Base-by-base conservation (phyloP, 2,888 invertebrate genomes). In the Parnassius orleans region DNA sequence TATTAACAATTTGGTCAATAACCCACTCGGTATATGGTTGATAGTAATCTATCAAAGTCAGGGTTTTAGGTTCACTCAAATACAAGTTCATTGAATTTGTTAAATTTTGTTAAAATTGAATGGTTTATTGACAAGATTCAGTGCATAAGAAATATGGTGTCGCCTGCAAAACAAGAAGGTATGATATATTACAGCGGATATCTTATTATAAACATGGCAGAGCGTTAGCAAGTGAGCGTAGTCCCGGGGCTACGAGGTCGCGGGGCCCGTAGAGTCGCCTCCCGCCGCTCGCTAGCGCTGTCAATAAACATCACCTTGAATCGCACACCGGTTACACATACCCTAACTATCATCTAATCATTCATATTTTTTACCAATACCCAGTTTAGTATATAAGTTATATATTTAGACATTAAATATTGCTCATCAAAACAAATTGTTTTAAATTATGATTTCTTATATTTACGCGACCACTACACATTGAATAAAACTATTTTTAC, bases 261-360 rank as follows among this genome's bases (percentile, higher is more conserved):
- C 63, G 59, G 48, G 55, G 46, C 47, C 63, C 58, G 59, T 12
- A n/a, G 55, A 53, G 56, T 33, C 60, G 59, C 63, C 56, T 52
- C 47, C 14, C 59, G 59, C 56, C 52, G 56, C 59, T 52, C 59
- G 54, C 55, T 60, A 55, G 41, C 61, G 64, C 72, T 74, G 73
- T 69, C 70, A 68, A 75, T 67, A 71, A 75, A 74, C 69, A 75
- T 65, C 68, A 70, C 67, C 72, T 67, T 71, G 70, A 72, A 67
- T 72, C 54, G 10, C 33, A 55, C 56, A 55, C 57, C 43, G 48
- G 47, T 24, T 15, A 64, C 33, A 57, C 41, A 43, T 9, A n/a
- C 9, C 2, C 57, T 48, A 15, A 48, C 12, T 3, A 5, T 46
- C n/a, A 46, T n/a, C 51, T 33, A 51, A 33, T 15, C 33, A 33